Evolutionary conservation across 1,140 invertebrate species (phyloP).

Genomic region (Papilio machaon): DNA sequence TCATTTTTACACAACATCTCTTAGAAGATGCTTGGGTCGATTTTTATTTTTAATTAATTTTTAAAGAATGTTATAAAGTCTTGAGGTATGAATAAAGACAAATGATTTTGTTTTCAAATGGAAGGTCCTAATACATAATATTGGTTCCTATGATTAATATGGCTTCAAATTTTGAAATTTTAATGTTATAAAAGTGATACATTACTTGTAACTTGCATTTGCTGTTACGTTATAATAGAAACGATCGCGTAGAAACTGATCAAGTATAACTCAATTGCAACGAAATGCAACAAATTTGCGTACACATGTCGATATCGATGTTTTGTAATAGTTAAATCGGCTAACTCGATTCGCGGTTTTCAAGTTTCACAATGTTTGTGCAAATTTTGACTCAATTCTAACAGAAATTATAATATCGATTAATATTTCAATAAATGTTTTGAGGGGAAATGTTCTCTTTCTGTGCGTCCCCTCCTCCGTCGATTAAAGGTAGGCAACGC

Average conservation of each 20-base stretch:
- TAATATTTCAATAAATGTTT: background rate
- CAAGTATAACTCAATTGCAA: constrained; percentile 22
- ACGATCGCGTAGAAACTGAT: background rate
- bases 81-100: too few relatives aligned
- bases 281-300: constrained; percentile 25
- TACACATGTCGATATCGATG: constrained; percentile 8
- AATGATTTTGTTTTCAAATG: too few relatives aligned
- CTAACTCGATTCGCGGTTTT: constrained; percentile 16
- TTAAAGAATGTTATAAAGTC: too few relatives aligned
- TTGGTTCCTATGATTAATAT: background rate
- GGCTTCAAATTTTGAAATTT: too few relatives aligned
- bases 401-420: background rate
- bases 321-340: constrained; percentile 28
- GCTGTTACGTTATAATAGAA: background rate
- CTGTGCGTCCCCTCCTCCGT: too few relatives aligned
- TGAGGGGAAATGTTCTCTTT: too few relatives aligned
- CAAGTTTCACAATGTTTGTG: constrained; percentile 19
- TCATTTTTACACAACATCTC: too few relatives aligned
- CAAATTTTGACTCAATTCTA: constrained; percentile 23
- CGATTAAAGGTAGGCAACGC: too few relatives aligned
- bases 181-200: background rate
- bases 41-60: too few relatives aligned
- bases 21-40: too few relatives aligned
- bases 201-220: background rate
- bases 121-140: too few relatives aligned